Base-by-base conservation (phyloP, 2,888 invertebrate genomes). In the Nomada fabriciana region DNA sequence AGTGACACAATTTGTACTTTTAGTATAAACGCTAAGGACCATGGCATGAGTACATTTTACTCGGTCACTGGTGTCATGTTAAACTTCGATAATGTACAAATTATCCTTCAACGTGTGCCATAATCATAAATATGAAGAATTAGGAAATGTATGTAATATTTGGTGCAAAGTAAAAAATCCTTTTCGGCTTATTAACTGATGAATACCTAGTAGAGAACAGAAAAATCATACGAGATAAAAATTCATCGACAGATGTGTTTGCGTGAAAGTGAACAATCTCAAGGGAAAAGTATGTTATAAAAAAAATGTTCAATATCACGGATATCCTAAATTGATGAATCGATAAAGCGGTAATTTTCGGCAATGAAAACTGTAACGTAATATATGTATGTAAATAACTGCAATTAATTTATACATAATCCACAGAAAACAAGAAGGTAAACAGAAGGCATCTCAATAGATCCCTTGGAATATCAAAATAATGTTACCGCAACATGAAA, bases 111-210 rank as follows among this genome's bases (percentile, higher is more conserved):
- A 57, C 10, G n/a, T 55, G 42, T 71, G 23, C 43, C 55, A 29
- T 47, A 73, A 82, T 76, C 50, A 52, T 74, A 23, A 59, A 20
- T 63, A 53, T 55, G 55, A 70, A 52, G 55, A 53, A 36, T 43
- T 64, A 64, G 68, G 69, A 64, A 64, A 75, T 67, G 71, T 71
- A 64, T 72, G 59, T 50, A 36, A 7, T 36, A 23, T 64, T 74
- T 74, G 70, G 73, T 52, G 47, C 43, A 72, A 47, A 20, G 68
- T 47, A 63, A 75, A 50, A n/a, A 53, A 71, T 63, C 9, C 29
- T 78, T 29, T 11, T 77, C 69, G 76, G 60, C 82, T 65, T 25
- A 50, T 25, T 60, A 71, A 68, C 81, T 57, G 69, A 77, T 65
- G 55, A 52, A 72, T 77, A 50, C 63, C 63, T 60, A 4, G 13